Evolutionary conservation across 2,113 vertebrate genomes (phyloP), one percentile per base, ranked within the genome.

Genomic region (Australoheros scitulus): DNA sequence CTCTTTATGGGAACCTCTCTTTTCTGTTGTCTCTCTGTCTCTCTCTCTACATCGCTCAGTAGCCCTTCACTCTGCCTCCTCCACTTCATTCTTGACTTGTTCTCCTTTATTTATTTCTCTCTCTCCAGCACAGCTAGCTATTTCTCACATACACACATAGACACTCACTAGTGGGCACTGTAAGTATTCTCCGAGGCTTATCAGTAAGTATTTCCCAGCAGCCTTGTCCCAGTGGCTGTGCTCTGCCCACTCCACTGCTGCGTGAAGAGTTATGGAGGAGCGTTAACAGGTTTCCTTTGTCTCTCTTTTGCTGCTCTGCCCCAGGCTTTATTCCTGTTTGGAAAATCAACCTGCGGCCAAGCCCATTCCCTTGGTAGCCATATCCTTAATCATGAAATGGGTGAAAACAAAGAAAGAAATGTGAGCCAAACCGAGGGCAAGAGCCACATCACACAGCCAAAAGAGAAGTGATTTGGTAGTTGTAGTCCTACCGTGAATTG

Each of bases 141-240:
- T 61, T 65, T 63, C 58, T 77, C 79, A 34, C 50, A 78, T 24
- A 52, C 18, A 61, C 75, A 76, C 70, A 82, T 76, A 83, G 22
- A 86, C n/a, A 76, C 87, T 78, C 87, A 91, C 88, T 87, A 84
- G 81, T 60, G 60, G 82, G 78, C 91, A 83, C 86, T 89, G 87
- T 87, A 89, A 90, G 91, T 87, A 92, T 92, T 90, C 91, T 93
- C 92, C 79, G 32, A 91, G 92, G 92, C 83, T 90, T 91, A 92
- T 93, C 92, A 83, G 86, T 93, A 87, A 93, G 92, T 91, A 92
- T 95, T 95, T 92, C 92, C 93, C 91, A 90, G 92, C 91, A 93
- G 89, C 63, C 87, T 78, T 74, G 85, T 92, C 93, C 92, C 90
- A 94, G 79, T 82, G 91, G 91, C 92, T 81, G 91, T 74, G 74